These are phyloP conservation scores for Echinometra lucunter DNA, from an alignment of 53 echinoderm and acorn worm genomes.

Conservation along the genomic window DNA sequence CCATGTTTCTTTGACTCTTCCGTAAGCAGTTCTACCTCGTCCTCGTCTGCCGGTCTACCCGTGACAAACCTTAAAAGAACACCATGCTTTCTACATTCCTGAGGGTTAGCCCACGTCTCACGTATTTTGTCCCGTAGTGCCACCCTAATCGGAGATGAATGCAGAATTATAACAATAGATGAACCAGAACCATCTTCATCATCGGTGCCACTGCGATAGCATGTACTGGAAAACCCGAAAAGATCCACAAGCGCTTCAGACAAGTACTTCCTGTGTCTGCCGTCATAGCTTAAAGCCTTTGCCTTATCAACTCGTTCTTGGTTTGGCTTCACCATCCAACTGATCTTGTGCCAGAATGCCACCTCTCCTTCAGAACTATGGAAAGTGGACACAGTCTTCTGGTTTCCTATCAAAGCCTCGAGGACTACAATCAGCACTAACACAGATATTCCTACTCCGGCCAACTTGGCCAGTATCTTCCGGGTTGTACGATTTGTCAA, in stretches of 20 bases:
- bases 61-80: conserved; percentile 18
- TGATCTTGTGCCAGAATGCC: not conserved
- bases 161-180: not conserved
- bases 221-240: conserved; percentile 20
- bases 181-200: not conserved
- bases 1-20: conserved; percentile 1
- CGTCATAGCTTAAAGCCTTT: not conserved
- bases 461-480: not conserved
- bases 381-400: not conserved
- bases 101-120: conserved; percentile 26
- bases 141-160: not conserved
- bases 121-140: not conserved
- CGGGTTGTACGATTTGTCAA: not conserved
- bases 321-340: not conserved
- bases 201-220: not conserved
- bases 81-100: not conserved
- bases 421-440: not conserved
- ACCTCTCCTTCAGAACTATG: not conserved
- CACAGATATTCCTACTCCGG: not conserved
- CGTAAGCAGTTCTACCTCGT: not conserved
- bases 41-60: not conserved
- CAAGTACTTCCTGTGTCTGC: conserved; percentile 6
- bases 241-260: conserved; percentile 9
- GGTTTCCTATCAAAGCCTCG: not conserved
- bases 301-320: conserved; percentile 9